Evolutionary conservation across 2,113 vertebrate genomes (phyloP), one percentile per base, ranked within the genome.

Genomic region (Nothoprocta perdicaria): DNA sequence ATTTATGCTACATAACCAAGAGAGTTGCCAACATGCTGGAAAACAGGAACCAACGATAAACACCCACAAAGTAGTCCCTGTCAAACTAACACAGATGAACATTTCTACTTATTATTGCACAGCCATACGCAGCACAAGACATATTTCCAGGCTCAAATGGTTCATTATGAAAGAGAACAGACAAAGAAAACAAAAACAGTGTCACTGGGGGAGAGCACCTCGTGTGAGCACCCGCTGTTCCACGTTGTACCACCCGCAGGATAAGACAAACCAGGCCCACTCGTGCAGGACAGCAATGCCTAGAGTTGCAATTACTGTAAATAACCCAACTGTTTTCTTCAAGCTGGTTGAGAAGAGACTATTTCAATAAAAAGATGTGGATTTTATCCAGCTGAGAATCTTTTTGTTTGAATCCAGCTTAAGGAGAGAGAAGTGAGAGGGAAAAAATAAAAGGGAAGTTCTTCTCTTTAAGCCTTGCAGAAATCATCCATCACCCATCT

Each of bases 401-500:
- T 66, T 46, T 84, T 73, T 76, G 17, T 85, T 92, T 91, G 26
- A 94, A 75, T 53, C 14, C 3, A 48, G 22, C 48, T 48, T 23
- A 23, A 48, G 48, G 48, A 19, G 45, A 4, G 45, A 46, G 45
- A 15, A 15, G 45, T 5, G 43, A 16, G 43, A 45, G 43, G 43
- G 8, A 46, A 46, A 46, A 46, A 46, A 18, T 17, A 45, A 16
- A 16, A 55, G 87, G 21, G 24, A 92, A 92, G 83, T 65, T 92
- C 55, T 83, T 35, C 21, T 40, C 73, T 89, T 85, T 72, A 66
- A 94, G 89, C 53, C 48, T 89, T 80, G 57, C 46, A 91, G 61
- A 92, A 91, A 80, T 91, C 85, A 93, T 93, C 95, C 76, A 88
- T 94, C 89, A 95, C 87, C 92, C 94, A 96, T 95, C 95, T 94